These are phyloP conservation scores for Podargus strigoides DNA, from an alignment of 2,797 vertebrate species.

Conservation along the genomic window DNA sequence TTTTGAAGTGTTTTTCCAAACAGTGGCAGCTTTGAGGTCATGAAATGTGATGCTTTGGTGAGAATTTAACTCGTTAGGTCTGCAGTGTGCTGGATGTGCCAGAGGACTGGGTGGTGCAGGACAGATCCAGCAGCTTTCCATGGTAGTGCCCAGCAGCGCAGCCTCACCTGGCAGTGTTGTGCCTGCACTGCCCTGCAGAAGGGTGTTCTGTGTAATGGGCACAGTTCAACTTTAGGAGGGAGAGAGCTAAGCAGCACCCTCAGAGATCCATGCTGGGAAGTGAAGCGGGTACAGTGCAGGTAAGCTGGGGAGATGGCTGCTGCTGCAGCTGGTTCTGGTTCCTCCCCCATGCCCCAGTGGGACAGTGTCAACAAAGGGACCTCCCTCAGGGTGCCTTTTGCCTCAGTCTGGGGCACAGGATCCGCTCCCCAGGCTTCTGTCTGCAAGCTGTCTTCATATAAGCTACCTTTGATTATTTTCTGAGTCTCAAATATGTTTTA, in stretches of 20 bases:
- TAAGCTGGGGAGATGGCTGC: background rate
- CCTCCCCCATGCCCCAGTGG: background rate
- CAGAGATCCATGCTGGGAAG: background rate
- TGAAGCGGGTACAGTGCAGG: background rate
- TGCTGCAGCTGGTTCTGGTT: background rate
- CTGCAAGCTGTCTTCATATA: background rate
- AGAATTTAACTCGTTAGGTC: background rate
- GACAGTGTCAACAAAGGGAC: background rate
- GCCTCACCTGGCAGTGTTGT: background rate
- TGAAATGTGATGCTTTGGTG: background rate
- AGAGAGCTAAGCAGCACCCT: background rate
- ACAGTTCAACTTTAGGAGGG: background rate
- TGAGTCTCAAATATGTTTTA: background rate
- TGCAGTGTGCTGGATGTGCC: background rate
- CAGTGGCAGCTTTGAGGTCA: background rate
- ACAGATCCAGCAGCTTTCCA: background rate
- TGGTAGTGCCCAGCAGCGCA: background rate
- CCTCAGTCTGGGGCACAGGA: background rate
- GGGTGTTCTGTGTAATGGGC: background rate
- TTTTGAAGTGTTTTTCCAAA: background rate
- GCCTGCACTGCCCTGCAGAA: background rate
- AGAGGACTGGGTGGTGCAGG: accelerated
- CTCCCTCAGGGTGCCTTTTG: background rate
- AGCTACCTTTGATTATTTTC: background rate
- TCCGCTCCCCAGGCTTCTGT: background rate